phyloP scores from a whole-genome alignment of 2,888 invertebrate genomes.

The Oxystoma pomonae region DNA sequence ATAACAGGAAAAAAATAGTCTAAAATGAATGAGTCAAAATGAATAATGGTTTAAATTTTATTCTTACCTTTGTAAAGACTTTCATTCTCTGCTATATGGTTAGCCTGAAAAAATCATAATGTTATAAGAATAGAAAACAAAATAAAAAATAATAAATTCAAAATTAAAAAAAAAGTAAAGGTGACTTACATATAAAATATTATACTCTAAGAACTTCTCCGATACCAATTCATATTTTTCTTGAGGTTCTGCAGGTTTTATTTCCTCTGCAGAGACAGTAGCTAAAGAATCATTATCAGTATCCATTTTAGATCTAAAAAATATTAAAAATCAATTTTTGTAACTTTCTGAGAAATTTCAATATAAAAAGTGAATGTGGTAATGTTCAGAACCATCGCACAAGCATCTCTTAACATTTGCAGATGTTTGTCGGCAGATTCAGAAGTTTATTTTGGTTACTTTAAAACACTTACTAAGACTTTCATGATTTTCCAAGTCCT shows the following conservation, averaged over 20 bases:
- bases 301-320: neutral
- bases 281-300: slow-evolving; percentile 9
- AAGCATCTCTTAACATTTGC: slow-evolving; percentile 14
- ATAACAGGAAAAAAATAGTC: no score
- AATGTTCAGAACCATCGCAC: slow-evolving; percentile 22
- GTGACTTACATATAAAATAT: slow-evolving; percentile 34
- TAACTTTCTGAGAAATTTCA: no score
- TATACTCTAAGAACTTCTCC: slow-evolving; percentile 30
- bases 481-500: neutral
- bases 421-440: slow-evolving; percentile 19
- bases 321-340: neutral
- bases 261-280: slow-evolving; percentile 12
- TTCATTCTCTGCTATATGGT: slow-evolving; percentile 34
- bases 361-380: neutral
- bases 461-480: neutral
- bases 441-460: neutral
- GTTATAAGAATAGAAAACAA: no score
- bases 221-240: slow-evolving; percentile 28
- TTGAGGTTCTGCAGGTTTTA: slow-evolving; percentile 9
- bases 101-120: slow-evolving; percentile 38
- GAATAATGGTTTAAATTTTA: no score
- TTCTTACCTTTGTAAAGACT: slow-evolving; percentile 37
- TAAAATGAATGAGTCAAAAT: no score
- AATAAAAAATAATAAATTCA: no score
- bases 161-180: no score